Evolutionary conservation across 2,888 invertebrate genomes (phyloP), one percentile per base, ranked within the genome.

Genomic region (Metopia argyrocephala): DNA sequence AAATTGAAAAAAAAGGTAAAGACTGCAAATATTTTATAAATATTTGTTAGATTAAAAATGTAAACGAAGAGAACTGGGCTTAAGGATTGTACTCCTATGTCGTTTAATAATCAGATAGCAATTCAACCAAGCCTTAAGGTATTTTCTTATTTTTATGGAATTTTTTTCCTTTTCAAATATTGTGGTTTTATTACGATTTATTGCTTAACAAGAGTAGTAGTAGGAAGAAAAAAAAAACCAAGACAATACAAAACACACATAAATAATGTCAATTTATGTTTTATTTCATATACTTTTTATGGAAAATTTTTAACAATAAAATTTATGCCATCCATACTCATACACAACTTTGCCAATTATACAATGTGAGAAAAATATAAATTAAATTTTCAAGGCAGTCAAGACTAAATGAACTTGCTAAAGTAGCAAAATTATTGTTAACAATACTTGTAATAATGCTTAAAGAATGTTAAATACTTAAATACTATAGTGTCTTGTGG

Each of bases 251-350:
- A 2, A 9, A 38, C 38, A 48, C 21, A 21, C 62, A 62, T 62
- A 54, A 46, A 71, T 56, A 71, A 27, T 21, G n/a, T 45, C 31
- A 71, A 54, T 62, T 71, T 62, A 20, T 71, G 12, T 46, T 54
- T 21, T 45, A 62, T 28, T 62, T 54, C 21, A 21, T 71, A 62
- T 46, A 54, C 20, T 38, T 71, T 9, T 54, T 48, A 61, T 70
- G 9, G 23, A 61, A 70, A 59, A 46, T 20, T 50, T n/a, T 20
- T 50, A 20, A 7, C 45, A 68, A 45, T 31, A 18, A 68, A 48
- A 21, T 59, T 45, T 48, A 7, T 31, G n/a, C 46, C 18, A 21
- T n/a, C 2, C 18, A 21, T 38, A 38, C 38, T 2, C 12, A 3
- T 38, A 12, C 12, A 4, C 38, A 9, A 12, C 38, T 38, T 4